phyloP scores from a whole-genome alignment of 2,113 vertebrate genomes.

The Promerops cafer region DNA sequence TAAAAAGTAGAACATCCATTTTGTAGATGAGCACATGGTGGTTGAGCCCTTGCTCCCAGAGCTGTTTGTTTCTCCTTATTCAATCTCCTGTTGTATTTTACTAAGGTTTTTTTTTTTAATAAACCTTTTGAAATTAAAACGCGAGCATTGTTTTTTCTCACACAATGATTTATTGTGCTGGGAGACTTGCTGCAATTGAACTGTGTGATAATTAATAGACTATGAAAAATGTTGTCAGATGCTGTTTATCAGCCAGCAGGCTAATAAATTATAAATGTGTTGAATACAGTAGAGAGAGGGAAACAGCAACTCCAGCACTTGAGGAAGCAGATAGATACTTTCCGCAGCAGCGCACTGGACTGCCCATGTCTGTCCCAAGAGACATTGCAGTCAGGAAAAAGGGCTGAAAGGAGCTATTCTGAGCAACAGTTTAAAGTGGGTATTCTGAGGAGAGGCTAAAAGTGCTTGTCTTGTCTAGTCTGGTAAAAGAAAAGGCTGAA shows the following conservation, averaged over 20 bases:
- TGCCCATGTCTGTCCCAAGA: background rate
- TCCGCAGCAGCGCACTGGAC: background rate
- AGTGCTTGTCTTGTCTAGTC: background rate
- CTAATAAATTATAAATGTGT: background rate
- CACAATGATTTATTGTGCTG: background rate
- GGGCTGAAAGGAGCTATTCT: background rate
- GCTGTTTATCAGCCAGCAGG: background rate
- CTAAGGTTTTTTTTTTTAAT: too few species aligned
- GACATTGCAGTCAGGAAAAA: background rate
- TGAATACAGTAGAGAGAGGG: background rate
- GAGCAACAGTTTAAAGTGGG: background rate
- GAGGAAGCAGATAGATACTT: background rate
- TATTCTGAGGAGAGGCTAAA: background rate
- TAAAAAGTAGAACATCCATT: too few species aligned
- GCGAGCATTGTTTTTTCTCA: too few species aligned
- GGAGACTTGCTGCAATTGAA: background rate
- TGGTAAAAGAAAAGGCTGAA: background rate
- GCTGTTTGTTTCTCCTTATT: too few species aligned
- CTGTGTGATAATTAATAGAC: background rate
- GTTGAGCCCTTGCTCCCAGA: too few species aligned
- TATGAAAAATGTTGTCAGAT: background rate
- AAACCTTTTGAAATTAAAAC: too few species aligned
- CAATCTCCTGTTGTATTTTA: too few species aligned
- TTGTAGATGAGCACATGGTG: too few species aligned
- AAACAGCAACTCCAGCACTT: background rate